Evolutionary conservation across 2,888 invertebrate genomes (phyloP), one percentile per base, ranked within the genome.

Genomic region (Nephrotoma guestfalica): DNA sequence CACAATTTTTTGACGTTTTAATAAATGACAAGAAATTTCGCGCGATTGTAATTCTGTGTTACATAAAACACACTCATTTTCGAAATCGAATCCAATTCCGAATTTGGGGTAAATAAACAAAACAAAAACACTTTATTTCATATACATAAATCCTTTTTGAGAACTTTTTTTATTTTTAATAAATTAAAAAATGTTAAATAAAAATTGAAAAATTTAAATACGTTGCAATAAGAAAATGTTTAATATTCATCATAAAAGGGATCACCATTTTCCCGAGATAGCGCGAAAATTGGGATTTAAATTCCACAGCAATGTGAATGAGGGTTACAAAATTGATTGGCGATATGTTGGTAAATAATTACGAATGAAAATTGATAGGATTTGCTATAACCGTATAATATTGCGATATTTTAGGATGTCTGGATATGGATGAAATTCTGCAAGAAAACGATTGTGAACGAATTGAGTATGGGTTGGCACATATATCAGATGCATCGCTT

Each of bases 271-370:
- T 88, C 90, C 91, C 6, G 89, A 91, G 88, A 88, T 91, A 83
- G 91, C 91, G 86, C 89, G 91, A 15, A 90, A 90, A 1, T 89
- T 90, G 15, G 91, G 91, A 15, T 91, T 91, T 86, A 90, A 89
- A 87, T 87, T 91, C 83, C 89, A 89, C 0, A 90, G 89, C 85
- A 90, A 89, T 85, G 89, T 11, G 11, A 41, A 15, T 51, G 84
- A 84, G 4, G 47, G 15, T 11, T 30, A 85, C 6, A 85, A 89
- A 0, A 86, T 91, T 45, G 91, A 91, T 86, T 91, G 91, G 91
- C 89, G 90, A 15, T 87, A 89, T 18, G 89, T 91, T 88, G 91
- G 91, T 91, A 89, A 88, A 86, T 86, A n/a, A 83, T 6, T 30
- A 71, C 87, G 0, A 4, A 7, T 86, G 11, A 43, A 42, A 41